Percentiles rank a stretch among this genome's conserved stretches.
Evolutionary conservation across 2,797 vertebrate genomes (phyloP).

Genomic region (Esox masquinongy): DNA sequence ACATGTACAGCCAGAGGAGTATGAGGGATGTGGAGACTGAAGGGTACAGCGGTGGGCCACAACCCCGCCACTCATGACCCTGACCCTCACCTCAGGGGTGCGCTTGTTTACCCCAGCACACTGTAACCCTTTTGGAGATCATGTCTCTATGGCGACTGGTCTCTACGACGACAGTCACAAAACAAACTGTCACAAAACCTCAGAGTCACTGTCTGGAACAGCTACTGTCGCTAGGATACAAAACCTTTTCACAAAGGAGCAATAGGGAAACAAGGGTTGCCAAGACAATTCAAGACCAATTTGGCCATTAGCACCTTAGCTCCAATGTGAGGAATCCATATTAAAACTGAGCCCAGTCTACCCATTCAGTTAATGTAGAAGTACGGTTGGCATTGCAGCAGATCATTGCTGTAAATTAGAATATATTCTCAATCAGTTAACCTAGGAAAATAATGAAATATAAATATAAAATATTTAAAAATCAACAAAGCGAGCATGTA

Average conservation of each 20-base stretch:
- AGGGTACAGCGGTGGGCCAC: slow-evolving; percentile 7
- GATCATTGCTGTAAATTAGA: too few species aligned
- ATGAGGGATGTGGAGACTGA: slow-evolving; percentile 3
- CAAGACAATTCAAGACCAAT: slow-evolving; percentile 33
- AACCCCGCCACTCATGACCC: slow-evolving; percentile 11
- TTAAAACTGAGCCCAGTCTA: slow-evolving; percentile 10
- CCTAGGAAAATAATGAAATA: too few species aligned
- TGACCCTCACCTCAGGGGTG: slow-evolving; percentile 11
- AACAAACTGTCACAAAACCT: slow-evolving; percentile 19
- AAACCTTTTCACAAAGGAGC: slow-evolving; percentile 29
- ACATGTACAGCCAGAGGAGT: background rate
- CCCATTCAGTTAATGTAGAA: background rate
- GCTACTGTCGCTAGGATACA: slow-evolving; percentile 31
- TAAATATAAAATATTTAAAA: background rate
- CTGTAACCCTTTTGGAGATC: slow-evolving; percentile 17
- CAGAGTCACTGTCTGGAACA: slow-evolving; percentile 18
- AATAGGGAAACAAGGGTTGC: slow-evolving; percentile 47
- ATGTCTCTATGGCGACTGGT: slow-evolving; percentile 30
- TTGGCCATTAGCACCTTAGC: slow-evolving; percentile 12
- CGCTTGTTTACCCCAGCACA: background rate
- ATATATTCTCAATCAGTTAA: too few species aligned
- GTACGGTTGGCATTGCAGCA: background rate
- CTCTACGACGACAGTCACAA: slow-evolving; percentile 28
- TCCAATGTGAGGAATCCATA: slow-evolving; percentile 9
- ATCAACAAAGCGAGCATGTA: background rate